Evolutionary conservation across 1,140 invertebrate species (phyloP), one percentile per base, ranked within the genome.

Genomic region (Paraescarpia echinospica): DNA sequence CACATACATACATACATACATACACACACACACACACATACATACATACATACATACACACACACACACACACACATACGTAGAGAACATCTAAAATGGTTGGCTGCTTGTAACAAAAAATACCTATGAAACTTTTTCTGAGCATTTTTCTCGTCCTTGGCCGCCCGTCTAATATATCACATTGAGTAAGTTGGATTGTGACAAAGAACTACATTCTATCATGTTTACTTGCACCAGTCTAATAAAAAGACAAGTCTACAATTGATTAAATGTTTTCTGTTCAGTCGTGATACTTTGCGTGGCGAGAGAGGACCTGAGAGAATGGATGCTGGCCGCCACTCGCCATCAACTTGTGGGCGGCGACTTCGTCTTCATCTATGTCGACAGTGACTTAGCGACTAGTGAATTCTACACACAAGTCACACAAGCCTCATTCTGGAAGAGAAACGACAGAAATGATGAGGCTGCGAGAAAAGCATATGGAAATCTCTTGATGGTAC

Each of bases 201-300:
- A 41, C 41, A 41, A 41, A 41, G 41, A 41, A 4, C 41, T 41
- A 41, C 4, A 41, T 41, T 41, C 4, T 41, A 12, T 41, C 41
- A 4, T 41, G 41, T 41, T 41, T 41, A 41, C 27, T 77, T 77
- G 22, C 27, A 77, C 27, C 59, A 77, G 27, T 77, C 59, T 31
- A 18, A 77, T 77, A 27, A 77, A 77, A 77, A 77, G 59, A 77
- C 59, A 6, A 77, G 12, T 77, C 2, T 14, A 18, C 12, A 77
- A 0, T 77, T 4, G 9, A 27, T 77, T 12, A 12, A 34, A 34
- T 18, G 27, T 92, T 90, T 90, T 1, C 35, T 90, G 22, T 34
- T 35, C 90, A 93, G 92, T 93, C 33, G 48, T 91, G 33, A 93
- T 93, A n/a, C 41, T 93, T 9, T 92, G 90, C 90, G 90, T 93